Evolutionary conservation across 2,113 vertebrate genomes (phyloP).

Genomic region (Cichladusa arquata): DNA sequence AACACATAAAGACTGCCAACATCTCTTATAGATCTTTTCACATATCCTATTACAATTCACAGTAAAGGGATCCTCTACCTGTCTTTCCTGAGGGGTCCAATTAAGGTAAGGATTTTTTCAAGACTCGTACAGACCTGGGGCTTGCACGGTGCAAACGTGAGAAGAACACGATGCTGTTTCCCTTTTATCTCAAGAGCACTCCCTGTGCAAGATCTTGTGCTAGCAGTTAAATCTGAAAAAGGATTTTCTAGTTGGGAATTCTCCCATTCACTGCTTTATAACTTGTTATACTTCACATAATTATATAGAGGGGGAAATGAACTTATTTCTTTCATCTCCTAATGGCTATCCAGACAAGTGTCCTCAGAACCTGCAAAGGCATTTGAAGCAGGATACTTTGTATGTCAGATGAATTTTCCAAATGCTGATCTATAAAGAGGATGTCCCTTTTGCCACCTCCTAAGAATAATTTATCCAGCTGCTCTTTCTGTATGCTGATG

Average conservation of each 20-base stretch:
- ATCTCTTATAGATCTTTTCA: conserved; percentile 45
- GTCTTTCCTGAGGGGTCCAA: conserved; percentile 58
- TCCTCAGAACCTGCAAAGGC: neutral
- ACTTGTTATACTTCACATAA: neutral
- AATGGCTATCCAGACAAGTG: neutral
- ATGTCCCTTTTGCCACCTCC: neutral
- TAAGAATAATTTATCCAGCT: neutral
- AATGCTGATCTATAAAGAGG: neutral
- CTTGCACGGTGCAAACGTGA: conserved; percentile 17
- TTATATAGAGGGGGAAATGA: neutral
- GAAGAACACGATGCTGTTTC: conserved; percentile 17
- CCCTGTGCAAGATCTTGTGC: neutral
- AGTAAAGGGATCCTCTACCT: conserved; percentile 46
- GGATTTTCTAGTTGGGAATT: conserved; percentile 11
- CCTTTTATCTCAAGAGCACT: conserved; percentile 44
- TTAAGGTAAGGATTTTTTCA: conserved; percentile 57
- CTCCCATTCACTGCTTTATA: neutral
- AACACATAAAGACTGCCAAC: conserved; percentile 49
- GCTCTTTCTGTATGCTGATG: neutral
- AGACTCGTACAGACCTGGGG: neutral
- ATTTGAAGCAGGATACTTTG: neutral
- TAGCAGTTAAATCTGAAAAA: neutral
- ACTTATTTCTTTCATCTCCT: conserved; percentile 36
- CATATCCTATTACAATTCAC: conserved; percentile 45
- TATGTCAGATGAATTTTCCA: neutral